Evolutionary conservation across 2,113 vertebrate species (phyloP).

Genomic region (Thoracochromis brauschi): DNA sequence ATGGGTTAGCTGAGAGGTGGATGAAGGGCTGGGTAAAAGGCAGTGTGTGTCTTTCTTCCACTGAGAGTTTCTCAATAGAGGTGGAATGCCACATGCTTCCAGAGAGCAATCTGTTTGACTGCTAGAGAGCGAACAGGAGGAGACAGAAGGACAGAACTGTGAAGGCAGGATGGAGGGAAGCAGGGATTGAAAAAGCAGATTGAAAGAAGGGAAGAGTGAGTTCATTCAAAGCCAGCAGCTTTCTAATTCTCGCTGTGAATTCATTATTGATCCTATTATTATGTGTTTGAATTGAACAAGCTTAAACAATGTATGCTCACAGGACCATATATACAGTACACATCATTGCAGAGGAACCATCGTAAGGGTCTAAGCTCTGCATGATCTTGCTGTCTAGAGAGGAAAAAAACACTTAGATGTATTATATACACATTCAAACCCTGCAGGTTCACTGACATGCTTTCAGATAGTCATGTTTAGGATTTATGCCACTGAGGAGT

Average conservation of each 20-base stretch:
- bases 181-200: neutral
- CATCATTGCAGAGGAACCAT: neutral
- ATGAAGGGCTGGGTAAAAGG: constrained; percentile 31
- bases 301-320: neutral
- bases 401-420: neutral
- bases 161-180: neutral
- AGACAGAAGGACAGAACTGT: constrained; percentile 2
- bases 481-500: neutral
- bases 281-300: neutral
- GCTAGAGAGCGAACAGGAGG: neutral
- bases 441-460: neutral
- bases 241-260: neutral
- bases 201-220: neutral
- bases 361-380: neutral
- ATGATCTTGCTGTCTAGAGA: neutral
- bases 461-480: neutral
- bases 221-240: neutral
- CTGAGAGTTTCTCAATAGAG: constrained; percentile 42
- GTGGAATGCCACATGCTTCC: constrained; percentile 44
- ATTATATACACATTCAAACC: neutral
- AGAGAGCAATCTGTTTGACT: constrained; percentile 34
- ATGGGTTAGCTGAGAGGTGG: constrained; percentile 2
- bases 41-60: constrained; percentile 14
- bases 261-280: neutral
- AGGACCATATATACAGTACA: neutral